Evolutionary conservation across 1,140 invertebrate species (phyloP).

Genomic region (Galendromus occidentalis): DNA sequence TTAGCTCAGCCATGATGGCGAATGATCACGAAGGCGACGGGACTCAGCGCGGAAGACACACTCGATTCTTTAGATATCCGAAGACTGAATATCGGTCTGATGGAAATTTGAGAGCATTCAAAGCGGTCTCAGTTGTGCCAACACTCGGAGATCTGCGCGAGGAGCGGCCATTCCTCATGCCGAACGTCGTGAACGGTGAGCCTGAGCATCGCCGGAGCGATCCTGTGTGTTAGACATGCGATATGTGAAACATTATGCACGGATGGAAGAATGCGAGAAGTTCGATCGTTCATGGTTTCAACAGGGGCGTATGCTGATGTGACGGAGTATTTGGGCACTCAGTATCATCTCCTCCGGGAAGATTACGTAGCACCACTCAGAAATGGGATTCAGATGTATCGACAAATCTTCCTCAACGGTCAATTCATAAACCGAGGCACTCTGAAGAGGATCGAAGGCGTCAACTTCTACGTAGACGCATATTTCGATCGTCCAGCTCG

Average conservation of each 20-base stretch:
- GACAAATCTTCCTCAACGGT: neutral
- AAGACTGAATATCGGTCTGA: neutral
- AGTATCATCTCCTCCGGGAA: conserved; percentile 50
- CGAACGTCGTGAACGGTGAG: conserved; percentile 25
- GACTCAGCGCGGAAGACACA: too few relatives aligned
- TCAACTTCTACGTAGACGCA: too few relatives aligned
- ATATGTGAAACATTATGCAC: too few relatives aligned
- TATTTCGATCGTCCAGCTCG: too few relatives aligned
- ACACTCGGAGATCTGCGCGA: conserved; percentile 10
- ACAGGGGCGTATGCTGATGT: conserved; percentile 26
- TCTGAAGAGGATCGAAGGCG: too few relatives aligned
- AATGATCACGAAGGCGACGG: too few relatives aligned
- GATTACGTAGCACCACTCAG: conserved; percentile 34
- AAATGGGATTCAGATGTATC: conserved; percentile 25
- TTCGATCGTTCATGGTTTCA: conserved; percentile 19
- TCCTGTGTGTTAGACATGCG: too few relatives aligned
- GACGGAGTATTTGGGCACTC: conserved; percentile 47
- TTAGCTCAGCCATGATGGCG: too few relatives aligned
- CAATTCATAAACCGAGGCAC: neutral
- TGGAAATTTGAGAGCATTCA: conserved; percentile 1
- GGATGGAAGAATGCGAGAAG: conserved; percentile 17
- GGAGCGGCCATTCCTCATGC: conserved; percentile 23
- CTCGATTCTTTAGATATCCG: too few relatives aligned
- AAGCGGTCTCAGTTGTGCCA: conserved; percentile 14
- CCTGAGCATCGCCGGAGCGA: conserved; percentile 22